A percentile compares a stretch with the other conserved stretches of the same genome.
Conservation (phyloP, 2,888 invertebrate species). For the Orthosia gothica region DNA sequence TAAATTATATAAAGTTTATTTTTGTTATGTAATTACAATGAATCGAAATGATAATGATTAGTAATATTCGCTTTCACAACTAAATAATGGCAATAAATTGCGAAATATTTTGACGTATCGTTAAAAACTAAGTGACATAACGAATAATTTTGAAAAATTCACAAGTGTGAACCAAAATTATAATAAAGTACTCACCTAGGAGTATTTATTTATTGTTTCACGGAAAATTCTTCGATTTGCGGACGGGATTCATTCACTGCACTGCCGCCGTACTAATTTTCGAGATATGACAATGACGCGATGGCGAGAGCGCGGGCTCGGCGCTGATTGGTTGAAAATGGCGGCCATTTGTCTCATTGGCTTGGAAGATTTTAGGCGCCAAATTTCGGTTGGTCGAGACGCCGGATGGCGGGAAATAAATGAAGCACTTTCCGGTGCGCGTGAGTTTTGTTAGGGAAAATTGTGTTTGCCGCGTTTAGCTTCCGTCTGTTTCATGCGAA, state of each 20-base stretch:
- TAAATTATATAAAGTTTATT: slow-evolving; percentile 47
- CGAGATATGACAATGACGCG: slow-evolving; percentile 91
- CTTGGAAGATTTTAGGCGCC: slow-evolving; percentile 85
- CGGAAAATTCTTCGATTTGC: slow-evolving; percentile 89
- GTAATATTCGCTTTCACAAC: slow-evolving; percentile 62
- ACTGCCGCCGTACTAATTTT: slow-evolving; percentile 90
- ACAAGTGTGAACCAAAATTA: slow-evolving; percentile 52
- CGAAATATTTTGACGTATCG: slow-evolving; percentile 71
- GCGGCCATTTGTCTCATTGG: slow-evolving; percentile 88
- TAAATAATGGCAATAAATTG: slow-evolving; percentile 77
- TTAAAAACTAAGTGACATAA: slow-evolving; percentile 65
- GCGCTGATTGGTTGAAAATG: slow-evolving; percentile 88
- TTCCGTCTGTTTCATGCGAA: slow-evolving; percentile 75
- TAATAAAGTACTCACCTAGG: slow-evolving; percentile 79
- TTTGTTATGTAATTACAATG: slow-evolving; percentile 43
- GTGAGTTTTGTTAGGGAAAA: slow-evolving; percentile 87
- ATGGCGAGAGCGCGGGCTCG: slow-evolving; percentile 90
- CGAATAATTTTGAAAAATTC: slow-evolving; percentile 65
- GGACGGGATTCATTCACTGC: slow-evolving; percentile 91
- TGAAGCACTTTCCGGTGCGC: slow-evolving; percentile 87
- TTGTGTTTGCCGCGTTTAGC: slow-evolving; percentile 85
- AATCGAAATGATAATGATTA: slow-evolving; percentile 53
- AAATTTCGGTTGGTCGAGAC: slow-evolving; percentile 91
- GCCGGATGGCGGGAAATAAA: slow-evolving; percentile 90
- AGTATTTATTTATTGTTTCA: slow-evolving; percentile 82